Conservation (phyloP, 2,113 vertebrate species). For the Apaloderma vittatum region DNA sequence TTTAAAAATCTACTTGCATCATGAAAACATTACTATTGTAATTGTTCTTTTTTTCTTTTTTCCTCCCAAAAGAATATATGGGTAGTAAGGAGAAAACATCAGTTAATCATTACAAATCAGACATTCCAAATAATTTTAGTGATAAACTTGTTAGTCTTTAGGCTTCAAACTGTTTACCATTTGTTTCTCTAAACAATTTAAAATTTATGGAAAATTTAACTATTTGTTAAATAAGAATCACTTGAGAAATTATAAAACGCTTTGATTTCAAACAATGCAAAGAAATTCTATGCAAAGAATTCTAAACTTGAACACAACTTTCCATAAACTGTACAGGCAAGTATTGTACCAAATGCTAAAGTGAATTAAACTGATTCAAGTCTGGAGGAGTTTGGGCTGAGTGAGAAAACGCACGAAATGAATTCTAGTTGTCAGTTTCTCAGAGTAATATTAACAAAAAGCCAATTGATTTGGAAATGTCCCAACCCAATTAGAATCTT, state of each 20-base stretch:
- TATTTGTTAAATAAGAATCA: constrained; percentile 25
- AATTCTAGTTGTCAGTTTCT: constrained; percentile 30
- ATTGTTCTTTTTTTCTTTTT: background rate
- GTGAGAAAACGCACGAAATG: constrained; percentile 6
- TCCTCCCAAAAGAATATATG: background rate
- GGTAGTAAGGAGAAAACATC: constrained; percentile 35
- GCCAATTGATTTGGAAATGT: background rate
- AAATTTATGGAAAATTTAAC: constrained; percentile 1
- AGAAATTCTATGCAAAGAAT: constrained; percentile 40
- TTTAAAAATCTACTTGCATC: constrained; percentile 26
- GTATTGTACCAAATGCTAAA: background rate
- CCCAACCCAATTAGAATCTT: background rate
- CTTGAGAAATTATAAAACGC: constrained; percentile 16
- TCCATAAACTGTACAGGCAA: background rate
- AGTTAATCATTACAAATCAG: constrained; percentile 52
- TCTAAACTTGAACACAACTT: constrained; percentile 31
- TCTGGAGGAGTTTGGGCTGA: background rate
- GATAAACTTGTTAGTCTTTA: constrained; percentile 52
- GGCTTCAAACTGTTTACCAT: constrained; percentile 40
- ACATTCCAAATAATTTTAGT: constrained; percentile 55
- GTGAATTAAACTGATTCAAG: background rate
- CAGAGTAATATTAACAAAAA: background rate
- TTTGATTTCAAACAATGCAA: constrained; percentile 22
- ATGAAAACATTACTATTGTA: background rate
- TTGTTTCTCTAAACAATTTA: constrained; percentile 34